Base-by-base conservation (phyloP, 2,888 invertebrate genomes). In the Silvanus unidentatus region DNA sequence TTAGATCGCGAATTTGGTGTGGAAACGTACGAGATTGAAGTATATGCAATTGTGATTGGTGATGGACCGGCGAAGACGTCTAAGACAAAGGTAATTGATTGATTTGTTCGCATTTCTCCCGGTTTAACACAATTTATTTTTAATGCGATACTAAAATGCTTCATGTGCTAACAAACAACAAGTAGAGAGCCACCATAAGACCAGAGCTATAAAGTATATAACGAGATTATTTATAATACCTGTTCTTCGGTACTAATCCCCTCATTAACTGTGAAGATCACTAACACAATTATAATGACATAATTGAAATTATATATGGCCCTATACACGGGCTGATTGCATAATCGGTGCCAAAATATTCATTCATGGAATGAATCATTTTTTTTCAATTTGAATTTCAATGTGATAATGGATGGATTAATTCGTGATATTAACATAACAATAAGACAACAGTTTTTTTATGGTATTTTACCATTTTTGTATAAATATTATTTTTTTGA, bases 1-100 rank as follows among this genome's bases (percentile, higher is more conserved):
- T 74, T 92, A 69, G 92, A 93, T 73, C 79, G 91, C 44, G 93
- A 93, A 71, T 79, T 84, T 53, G 91, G 89, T 27, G 80, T 86
- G 47, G 86, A 85, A 64, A 79, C 79, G 58, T 93, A 91, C 73
- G 85, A 87, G 65, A 82, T 93, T 54, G 88, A 90, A 69, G 83
- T 94, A 48, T 87, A 86, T 69, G 92, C 90, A 42, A 85, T 92
- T 55, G 84, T 87, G 43, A 75, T 85, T 48, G 83, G 82, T 55
- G 51, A 47, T n/a, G 80, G 84, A 47, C 75, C 77, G 45, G 81
- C 89, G 14, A 80, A 81, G 69, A 88, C 88, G 42, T 81, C 88
- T 37, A 85, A 78, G 62, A 88, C 88, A 65, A 91, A 89, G 89
- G 93, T 92, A 75, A 80, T 22, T 3, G 8, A 22, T 80, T 13